A percentile compares a stretch with the other conserved stretches of the same genome.
Conservation (phyloP, 2,888 invertebrate genomes). For the Cephus spinipes region DNA sequence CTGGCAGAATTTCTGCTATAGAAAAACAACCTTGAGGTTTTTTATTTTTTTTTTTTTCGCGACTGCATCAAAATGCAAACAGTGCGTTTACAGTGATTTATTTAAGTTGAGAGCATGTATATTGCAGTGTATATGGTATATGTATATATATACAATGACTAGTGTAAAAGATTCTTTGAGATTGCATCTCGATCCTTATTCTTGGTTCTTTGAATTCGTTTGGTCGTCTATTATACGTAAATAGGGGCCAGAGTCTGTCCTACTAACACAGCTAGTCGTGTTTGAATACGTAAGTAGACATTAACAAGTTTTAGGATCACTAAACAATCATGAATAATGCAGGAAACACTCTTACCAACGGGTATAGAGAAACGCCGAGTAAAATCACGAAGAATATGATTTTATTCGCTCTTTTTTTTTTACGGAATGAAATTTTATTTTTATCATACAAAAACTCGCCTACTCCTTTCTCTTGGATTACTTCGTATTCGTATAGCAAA, state of each 20-base stretch:
- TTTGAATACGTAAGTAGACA: slow-evolving; percentile 24
- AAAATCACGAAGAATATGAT: background rate
- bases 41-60: background rate
- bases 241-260: slow-evolving; percentile 15
- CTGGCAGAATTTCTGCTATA: background rate
- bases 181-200: background rate
- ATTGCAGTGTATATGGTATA: no score
- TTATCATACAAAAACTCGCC: background rate
- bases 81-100: background rate
- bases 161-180: background rate
- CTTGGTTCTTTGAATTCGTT: background rate
- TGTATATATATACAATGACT: background rate
- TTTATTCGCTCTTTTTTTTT: background rate
- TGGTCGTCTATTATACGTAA: background rate
- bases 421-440: background rate
- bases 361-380: background rate
- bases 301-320: slow-evolving; percentile 25
- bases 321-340: slow-evolving; percentile 25
- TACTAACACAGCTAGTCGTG: slow-evolving; percentile 20
- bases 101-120: background rate
- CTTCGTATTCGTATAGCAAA: background rate
- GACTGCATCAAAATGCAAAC: background rate
- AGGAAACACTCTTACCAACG: slow-evolving; percentile 10
- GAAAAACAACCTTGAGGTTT: background rate
- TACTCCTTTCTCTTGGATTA: background rate